Conservation (phyloP, 2,113 vertebrate species). For the Tetrao urogallus region DNA sequence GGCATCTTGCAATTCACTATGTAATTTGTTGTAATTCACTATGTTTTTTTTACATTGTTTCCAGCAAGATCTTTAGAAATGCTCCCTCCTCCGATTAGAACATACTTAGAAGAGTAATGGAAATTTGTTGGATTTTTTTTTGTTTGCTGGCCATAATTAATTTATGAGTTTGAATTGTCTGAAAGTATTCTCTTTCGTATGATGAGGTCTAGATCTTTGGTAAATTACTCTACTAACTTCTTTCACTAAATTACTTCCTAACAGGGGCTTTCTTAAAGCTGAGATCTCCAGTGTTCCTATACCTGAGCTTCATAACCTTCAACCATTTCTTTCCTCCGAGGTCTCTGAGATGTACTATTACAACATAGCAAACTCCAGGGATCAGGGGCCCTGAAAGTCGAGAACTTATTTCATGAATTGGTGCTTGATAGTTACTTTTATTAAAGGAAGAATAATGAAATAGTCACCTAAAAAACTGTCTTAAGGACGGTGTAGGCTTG, state of each 20-base stretch:
- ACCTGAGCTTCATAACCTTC: background rate
- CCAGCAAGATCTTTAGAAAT: background rate
- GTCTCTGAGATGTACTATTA: background rate
- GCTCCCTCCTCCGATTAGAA: background rate
- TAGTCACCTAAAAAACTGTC: background rate
- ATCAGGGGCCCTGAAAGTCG: background rate
- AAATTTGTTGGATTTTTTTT: background rate
- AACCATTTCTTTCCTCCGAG: background rate
- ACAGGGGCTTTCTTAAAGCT: background rate
- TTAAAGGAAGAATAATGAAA: background rate
- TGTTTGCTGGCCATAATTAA: background rate
- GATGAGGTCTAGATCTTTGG: background rate
- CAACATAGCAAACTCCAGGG: background rate
- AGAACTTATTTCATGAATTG: background rate
- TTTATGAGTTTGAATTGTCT: background rate
- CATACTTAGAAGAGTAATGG: background rate
- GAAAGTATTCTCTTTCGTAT: background rate
- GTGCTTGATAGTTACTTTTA: background rate
- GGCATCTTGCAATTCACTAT: background rate
- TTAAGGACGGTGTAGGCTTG: background rate
- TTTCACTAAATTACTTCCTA: rapidly evolving
- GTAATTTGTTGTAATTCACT: too few species aligned
- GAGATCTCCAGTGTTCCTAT: background rate
- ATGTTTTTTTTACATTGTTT: background rate
- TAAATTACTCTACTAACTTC: background rate